Base-by-base conservation (phyloP, 2,797 vertebrate genomes). In the Lemur catta region DNA sequence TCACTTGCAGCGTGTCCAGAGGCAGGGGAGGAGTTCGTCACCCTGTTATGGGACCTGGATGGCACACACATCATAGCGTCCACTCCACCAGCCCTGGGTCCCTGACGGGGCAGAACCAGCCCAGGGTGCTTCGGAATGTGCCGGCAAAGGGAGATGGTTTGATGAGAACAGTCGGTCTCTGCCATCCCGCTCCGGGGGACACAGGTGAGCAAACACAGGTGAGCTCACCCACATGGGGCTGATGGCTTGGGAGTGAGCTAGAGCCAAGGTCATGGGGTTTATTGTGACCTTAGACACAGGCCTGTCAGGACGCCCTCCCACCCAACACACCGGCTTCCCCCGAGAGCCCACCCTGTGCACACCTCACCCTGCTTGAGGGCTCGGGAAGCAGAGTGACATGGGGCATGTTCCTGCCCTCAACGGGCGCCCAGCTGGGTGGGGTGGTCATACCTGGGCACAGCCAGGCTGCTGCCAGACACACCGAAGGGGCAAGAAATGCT, bases 231-330 rank as follows among this genome's bases (percentile, higher is more conserved):
- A 5, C 28, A 0, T 1, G 10, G 7, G 22, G 57, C 24, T 14
- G 35, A 10, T 33, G 22, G 4, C 57, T 59, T 2, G 0, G 20
- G 50, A 3, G 1, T 13, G 11, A n/a, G 12, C 41, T 4, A 14
- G 57, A 13, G 18, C 30, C 3, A 7, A 30, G 30, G 72, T 17
- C n/a, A 22, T 0, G 0, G 18, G 30, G 14, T 24, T 41, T 28
- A 2, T 0, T 1, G 61, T 43, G 17, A 33, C 30, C 74, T 63
- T 48, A 41, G 57, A 18, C 7, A 11, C 12, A 4, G 57, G 38
- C 13, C 18, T 46, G 18, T 26, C 17, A 11, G 57, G 65, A 55
- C 17, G 8, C 22, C 55, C 82, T 55, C 17, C 33, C 30, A 18
- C 22, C 59, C 57, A 4, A 28, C 18, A 12, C 33, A 12, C 55